phyloP scores from a whole-genome alignment of 2,888 invertebrate genomes.

The Drosophila mimica region DNA sequence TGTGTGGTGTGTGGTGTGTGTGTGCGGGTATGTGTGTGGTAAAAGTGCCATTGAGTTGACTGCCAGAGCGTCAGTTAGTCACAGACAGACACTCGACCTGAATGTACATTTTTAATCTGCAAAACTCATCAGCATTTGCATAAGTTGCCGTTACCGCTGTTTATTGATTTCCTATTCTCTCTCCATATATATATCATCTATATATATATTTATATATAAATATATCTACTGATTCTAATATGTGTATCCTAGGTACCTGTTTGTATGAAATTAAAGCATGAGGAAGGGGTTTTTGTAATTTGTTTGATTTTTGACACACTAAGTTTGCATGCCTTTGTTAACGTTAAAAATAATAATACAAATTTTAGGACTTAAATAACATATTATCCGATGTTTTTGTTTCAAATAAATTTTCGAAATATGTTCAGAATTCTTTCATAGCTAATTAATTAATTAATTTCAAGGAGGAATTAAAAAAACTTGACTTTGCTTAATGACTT shows the following conservation, averaged over 20 bases:
- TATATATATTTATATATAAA: conserved; percentile 11
- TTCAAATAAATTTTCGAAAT: background rate
- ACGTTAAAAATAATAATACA: background rate
- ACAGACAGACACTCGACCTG: conserved; percentile 78
- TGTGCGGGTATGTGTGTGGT: conserved; percentile 27
- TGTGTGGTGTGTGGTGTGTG: conserved; percentile 29
- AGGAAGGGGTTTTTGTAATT: background rate
- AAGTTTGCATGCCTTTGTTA: background rate
- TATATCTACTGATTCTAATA: conserved; percentile 10
- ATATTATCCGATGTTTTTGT: background rate
- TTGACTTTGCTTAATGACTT: background rate
- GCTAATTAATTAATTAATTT: background rate
- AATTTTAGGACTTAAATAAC: background rate
- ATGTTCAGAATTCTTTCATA: background rate
- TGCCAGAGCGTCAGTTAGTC: conserved; percentile 51
- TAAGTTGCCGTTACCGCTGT: conserved; percentile 61
- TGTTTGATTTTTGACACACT: background rate
- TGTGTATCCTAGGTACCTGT: conserved; percentile 10
- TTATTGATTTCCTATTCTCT: conserved; percentile 61
- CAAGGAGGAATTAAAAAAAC: background rate
- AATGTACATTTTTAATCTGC: conserved; percentile 77
- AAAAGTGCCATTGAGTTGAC: conserved; percentile 51
- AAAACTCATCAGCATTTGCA: conserved; percentile 75
- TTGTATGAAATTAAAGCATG: conserved; percentile 12
- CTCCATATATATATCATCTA: conserved; percentile 30